These are phyloP conservation scores for Dromococcyx pavoninus DNA, from an alignment of 2,797 vertebrate genomes.

Conservation along the genomic window DNA sequence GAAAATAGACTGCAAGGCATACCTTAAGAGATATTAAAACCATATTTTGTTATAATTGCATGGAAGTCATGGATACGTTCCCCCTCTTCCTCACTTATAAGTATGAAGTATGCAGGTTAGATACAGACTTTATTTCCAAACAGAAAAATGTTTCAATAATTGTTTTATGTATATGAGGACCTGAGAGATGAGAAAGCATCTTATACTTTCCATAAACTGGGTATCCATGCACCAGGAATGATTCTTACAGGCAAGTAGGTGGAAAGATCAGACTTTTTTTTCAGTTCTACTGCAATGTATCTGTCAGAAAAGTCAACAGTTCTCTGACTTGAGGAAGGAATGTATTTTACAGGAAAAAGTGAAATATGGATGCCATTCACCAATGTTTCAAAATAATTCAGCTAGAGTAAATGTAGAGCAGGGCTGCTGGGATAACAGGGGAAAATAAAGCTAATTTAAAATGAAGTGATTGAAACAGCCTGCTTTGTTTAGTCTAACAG, in stretches of 20 bases:
- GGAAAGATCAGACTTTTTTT: not conserved
- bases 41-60: not conserved
- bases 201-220: not conserved
- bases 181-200: not conserved
- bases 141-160: not conserved
- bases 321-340: not conserved
- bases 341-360: not conserved
- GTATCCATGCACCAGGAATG: not conserved
- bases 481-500: not conserved
- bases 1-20: not conserved
- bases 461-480: not conserved
- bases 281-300: not conserved
- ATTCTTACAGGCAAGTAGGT: not conserved
- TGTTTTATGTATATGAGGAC: not conserved
- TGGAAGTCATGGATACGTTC: not conserved
- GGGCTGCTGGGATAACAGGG: not conserved
- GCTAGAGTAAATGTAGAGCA: not conserved
- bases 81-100: not conserved
- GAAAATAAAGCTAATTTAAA: not conserved
- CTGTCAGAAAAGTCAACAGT: not conserved
- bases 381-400: not conserved
- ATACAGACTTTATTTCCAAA: not conserved
- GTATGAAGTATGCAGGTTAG: not conserved
- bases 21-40: not conserved
- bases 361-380: not conserved